Percentiles rank a stretch among this genome's conserved stretches.
Conservation (phyloP, 2,888 invertebrate species). For the Ochropleura plecta region DNA sequence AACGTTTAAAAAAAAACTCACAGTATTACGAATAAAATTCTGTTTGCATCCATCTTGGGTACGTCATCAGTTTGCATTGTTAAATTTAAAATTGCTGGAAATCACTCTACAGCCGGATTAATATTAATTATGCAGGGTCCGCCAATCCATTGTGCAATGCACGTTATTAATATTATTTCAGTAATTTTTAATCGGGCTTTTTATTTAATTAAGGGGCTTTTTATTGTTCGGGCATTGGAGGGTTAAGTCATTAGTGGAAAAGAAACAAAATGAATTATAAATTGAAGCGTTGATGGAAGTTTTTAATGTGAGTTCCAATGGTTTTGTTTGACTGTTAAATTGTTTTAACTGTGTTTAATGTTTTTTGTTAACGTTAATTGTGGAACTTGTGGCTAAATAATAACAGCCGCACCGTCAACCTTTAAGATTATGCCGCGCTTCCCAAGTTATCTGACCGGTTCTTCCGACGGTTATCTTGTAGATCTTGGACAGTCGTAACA, state of each 20-base stretch:
- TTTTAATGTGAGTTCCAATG: conserved; percentile 19
- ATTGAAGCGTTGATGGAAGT: conserved; percentile 24
- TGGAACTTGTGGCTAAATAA: neutral
- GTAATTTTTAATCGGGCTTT: conserved; percentile 40
- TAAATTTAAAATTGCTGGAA: conserved; percentile 49
- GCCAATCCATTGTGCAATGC: conserved; percentile 44
- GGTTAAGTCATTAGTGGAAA: conserved; percentile 36
- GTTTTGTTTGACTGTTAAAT: neutral
- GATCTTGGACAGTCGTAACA: too few species aligned
- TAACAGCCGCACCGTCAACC: neutral
- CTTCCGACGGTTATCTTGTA: neutral
- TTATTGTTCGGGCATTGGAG: conserved; percentile 31
- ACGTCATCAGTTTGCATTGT: conserved; percentile 41
- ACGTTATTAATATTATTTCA: conserved; percentile 56
- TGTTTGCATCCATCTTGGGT: conserved; percentile 33
- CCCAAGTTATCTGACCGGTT: too few species aligned
- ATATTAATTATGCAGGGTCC: conserved; percentile 58
- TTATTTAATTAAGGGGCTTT: conserved; percentile 25
- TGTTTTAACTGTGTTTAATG: neutral
- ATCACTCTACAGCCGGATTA: conserved; percentile 45
- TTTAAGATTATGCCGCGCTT: neutral
- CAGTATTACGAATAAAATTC: conserved; percentile 11
- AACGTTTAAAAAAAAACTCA: neutral
- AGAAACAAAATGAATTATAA: conserved; percentile 43
- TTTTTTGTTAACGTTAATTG: neutral